Base-by-base conservation (phyloP, 1,140 invertebrate species). In the Trichomalopsis sarcophagae region DNA sequence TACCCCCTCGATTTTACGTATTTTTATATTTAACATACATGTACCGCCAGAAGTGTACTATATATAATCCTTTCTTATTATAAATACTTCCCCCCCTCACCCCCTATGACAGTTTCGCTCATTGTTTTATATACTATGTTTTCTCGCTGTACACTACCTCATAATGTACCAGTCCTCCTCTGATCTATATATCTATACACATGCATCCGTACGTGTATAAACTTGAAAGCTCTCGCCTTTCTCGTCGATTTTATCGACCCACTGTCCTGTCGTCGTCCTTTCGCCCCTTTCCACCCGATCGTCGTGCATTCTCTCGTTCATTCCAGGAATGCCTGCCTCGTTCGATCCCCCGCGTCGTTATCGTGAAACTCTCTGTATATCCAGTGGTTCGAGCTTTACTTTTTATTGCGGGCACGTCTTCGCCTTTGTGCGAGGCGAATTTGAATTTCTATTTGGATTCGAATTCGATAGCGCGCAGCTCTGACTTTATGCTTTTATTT, bases 221-320 rank as follows among this genome's bases (percentile, higher is more conserved):
- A 36, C 13, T 81, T 10, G 33, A 44, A 69, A 47, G 7, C 44
- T 81, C n/a, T n/a, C 55, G 68, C n/a, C 23, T 66, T 23, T 30
- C 21, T 77, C n/a, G 30, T 76, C 55, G 50, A 47, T 69, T 78
- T 78, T 17, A 78, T 77, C 62, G 50, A 77, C 5, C 62, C 23
- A 11, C 40, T 44, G 11, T 44, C 55, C 55, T 62, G 55, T 62
- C 21, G 55, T 62, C 55, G 55, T 62, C 55, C 55, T 62, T 62
- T 62, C 6, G 7, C 14, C 14, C 33, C 47, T 17, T 17, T 55
- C 50, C 50, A 55, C 47, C 47, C 47, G 47, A 55, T 55, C 21
- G 55, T n/a, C 17, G 23, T 66, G 13, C 55, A 27, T 76, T 74
- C 21, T 62, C 14, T 76, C 36, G 9, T 33, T 83, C n/a, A 68